Evolutionary conservation across 2,888 invertebrate species (phyloP).

Genomic region (Volucella inanis): DNA sequence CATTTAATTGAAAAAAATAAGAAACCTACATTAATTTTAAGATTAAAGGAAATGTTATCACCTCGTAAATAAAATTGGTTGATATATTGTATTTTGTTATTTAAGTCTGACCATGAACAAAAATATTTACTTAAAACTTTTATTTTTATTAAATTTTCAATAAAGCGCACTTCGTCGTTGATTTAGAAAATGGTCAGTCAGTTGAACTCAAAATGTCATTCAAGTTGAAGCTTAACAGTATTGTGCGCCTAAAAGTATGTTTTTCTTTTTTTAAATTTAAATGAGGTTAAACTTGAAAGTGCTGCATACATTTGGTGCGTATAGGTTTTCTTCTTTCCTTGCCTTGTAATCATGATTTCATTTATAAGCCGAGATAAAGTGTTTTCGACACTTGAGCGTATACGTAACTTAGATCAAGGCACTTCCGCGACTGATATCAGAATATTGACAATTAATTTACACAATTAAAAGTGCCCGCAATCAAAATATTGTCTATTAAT

Average conservation of each 20-base stretch:
- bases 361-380: slow-evolving; percentile 16
- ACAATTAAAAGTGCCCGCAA: slow-evolving; percentile 6
- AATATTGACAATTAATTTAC: slow-evolving; percentile 6
- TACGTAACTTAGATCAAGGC: slow-evolving; percentile 35
- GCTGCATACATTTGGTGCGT: slow-evolving; percentile 29
- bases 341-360: slow-evolving; percentile 3
- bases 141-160: background rate
- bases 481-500: background rate
- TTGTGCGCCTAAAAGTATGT: background rate
- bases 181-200: background rate
- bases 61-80: slow-evolving; percentile 25
- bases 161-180: background rate
- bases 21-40: too few relatives aligned
- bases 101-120: background rate
- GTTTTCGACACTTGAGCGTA: slow-evolving; percentile 45
- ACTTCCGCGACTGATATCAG: slow-evolving; percentile 35
- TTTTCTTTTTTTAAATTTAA: background rate
- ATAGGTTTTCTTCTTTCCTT: too few relatives aligned
- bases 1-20: too few relatives aligned
- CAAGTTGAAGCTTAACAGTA: background rate
- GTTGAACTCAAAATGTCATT: background rate
- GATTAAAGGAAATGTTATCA: background rate
- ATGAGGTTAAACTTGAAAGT: background rate
- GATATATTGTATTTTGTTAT: slow-evolving; percentile 14
- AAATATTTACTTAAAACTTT: slow-evolving; percentile 31